Evolutionary conservation across 2,113 vertebrate genomes (phyloP).

Genomic region (Lepidothrix coronata): DNA sequence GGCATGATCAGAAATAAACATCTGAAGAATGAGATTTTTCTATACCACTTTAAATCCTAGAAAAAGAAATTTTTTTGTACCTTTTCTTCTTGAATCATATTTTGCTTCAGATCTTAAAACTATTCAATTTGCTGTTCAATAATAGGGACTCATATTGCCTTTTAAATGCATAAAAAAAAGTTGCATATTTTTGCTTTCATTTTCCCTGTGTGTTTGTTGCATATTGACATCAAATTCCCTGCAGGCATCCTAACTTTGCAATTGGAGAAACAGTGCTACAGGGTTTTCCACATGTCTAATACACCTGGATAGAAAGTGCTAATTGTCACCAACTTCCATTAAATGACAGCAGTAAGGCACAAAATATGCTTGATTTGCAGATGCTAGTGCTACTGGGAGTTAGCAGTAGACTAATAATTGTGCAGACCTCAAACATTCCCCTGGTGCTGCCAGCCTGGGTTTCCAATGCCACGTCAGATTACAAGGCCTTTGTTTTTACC

Average conservation of each 20-base stretch:
- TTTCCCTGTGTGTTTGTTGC: slow-evolving; percentile 23
- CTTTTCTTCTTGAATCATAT: neutral
- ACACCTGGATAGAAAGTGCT: slow-evolving; percentile 57
- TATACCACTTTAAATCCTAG: neutral
- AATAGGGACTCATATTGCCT: neutral
- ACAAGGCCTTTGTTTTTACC: neutral
- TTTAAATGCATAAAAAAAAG: neutral
- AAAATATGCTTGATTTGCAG: slow-evolving; percentile 48
- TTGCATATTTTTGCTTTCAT: neutral
- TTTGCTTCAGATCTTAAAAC: neutral
- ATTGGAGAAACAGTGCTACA: neutral
- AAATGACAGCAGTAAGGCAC: slow-evolving; percentile 60
- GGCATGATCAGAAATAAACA: neutral
- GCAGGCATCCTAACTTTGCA: slow-evolving; percentile 12
- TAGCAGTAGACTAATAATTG: slow-evolving; percentile 41
- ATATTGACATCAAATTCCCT: neutral
- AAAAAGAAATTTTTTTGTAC: neutral
- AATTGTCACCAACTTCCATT: slow-evolving; percentile 48
- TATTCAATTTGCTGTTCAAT: neutral
- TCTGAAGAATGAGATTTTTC: neutral
- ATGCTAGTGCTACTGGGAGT: slow-evolving; percentile 12
- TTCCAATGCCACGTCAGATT: neutral
- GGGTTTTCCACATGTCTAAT: slow-evolving; percentile 29
- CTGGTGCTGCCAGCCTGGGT: neutral
- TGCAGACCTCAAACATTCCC: slow-evolving; percentile 17